Percentiles rank a stretch among this genome's conserved stretches.
These are phyloP conservation scores for Pogonomyrmex barbatus DNA, from an alignment of 1,140 invertebrate species.

Conservation along the genomic window DNA sequence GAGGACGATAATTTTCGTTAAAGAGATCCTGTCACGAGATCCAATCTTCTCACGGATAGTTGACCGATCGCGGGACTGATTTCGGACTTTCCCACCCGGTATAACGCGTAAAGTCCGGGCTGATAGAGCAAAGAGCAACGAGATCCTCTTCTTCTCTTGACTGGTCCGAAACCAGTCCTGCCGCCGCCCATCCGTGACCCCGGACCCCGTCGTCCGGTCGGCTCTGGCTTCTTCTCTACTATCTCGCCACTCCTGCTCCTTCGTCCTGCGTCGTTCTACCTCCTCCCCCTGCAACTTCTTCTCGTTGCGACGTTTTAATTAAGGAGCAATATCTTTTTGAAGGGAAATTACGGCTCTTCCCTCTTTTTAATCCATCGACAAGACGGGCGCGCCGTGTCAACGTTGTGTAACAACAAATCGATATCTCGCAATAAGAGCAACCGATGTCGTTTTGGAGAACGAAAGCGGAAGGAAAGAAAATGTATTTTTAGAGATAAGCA, in stretches of 20 bases:
- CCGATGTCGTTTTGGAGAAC: not conserved
- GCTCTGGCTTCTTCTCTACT: constrained; percentile 62
- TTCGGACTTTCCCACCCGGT: constrained; percentile 76
- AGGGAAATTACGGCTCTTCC: constrained; percentile 32
- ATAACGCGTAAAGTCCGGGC: constrained; percentile 78
- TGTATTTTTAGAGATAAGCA: not conserved
- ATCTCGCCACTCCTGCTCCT: constrained; percentile 48
- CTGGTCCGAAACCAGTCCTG: constrained; percentile 84
- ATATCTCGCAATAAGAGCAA: constrained; percentile 25
- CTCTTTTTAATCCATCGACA: constrained; percentile 51
- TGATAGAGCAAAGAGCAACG: constrained; percentile 79
- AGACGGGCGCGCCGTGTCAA: not conserved
- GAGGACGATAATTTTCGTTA: constrained; percentile 7
- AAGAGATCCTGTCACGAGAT: not conserved
- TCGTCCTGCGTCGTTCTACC: constrained; percentile 23
- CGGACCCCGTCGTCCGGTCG: constrained; percentile 81
- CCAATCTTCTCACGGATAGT: constrained; percentile 49
- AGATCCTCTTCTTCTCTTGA: constrained; percentile 77
- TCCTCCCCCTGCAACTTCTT: not conserved
- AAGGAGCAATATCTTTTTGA: constrained; percentile 58
- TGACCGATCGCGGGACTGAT: constrained; percentile 7
- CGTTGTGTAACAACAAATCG: constrained; percentile 47
- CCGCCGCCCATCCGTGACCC: constrained; percentile 84
- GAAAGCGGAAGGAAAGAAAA: not conserved
- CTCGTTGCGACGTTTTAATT: constrained; percentile 70